A percentile compares a stretch with the other conserved stretches of the same genome.
Evolutionary conservation across 1,140 invertebrate genomes (phyloP).

Genomic region (Drosophila burlai): DNA sequence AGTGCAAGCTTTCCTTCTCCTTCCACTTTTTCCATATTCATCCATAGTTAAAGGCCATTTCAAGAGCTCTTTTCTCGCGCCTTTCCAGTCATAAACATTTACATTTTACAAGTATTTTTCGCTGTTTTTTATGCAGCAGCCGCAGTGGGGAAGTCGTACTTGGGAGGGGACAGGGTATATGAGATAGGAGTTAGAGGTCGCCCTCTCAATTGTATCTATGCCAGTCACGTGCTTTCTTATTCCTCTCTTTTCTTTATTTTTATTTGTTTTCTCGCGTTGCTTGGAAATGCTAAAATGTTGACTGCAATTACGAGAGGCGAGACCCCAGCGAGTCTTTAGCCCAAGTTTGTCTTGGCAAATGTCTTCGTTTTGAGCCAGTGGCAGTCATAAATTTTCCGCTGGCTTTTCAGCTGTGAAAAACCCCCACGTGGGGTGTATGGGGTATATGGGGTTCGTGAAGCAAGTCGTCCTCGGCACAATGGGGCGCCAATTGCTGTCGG

Average conservation of each 20-base stretch:
- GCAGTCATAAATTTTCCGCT: conserved; percentile 33
- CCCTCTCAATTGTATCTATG: conserved; percentile 29
- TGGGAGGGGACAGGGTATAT: background rate
- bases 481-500: conserved; percentile 42
- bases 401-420: conserved; percentile 17
- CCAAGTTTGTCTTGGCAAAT: conserved; percentile 25
- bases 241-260: conserved; percentile 13
- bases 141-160: background rate
- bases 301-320: conserved; percentile 40
- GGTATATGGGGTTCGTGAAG: background rate
- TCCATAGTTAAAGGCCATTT: conserved; percentile 51
- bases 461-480: conserved; percentile 20
- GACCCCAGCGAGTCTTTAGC: conserved; percentile 27
- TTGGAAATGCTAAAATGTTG: conserved; percentile 44
- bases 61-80: conserved; percentile 48
- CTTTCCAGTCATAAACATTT: conserved; percentile 67
- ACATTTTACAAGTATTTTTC: conserved; percentile 52
- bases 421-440: background rate
- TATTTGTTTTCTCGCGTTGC: conserved; percentile 44
- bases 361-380: conserved; percentile 42
- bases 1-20: background rate
- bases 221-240: conserved; percentile 37
- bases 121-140: conserved; percentile 10
- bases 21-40: conserved; percentile 6
- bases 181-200: conserved; percentile 26